phyloP scores from a whole-genome alignment of 2,888 invertebrate genomes.

The Drosophila gaucha region DNA sequence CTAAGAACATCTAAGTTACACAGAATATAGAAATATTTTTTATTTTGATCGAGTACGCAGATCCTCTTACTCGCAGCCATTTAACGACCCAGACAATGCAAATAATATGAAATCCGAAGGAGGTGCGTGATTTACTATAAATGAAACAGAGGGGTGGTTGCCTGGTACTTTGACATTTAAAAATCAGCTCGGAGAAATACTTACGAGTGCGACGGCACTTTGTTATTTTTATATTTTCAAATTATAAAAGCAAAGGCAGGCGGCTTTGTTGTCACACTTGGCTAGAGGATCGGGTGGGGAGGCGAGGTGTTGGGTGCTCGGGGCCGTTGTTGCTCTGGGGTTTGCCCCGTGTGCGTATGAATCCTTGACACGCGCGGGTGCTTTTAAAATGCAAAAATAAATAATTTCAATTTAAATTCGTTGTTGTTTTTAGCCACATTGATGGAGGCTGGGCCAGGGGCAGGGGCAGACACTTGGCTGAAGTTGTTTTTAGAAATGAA shows the following conservation, averaged over 20 bases:
- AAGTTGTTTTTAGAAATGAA: constrained; percentile 60
- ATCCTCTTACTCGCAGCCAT: not conserved
- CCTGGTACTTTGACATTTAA: constrained; percentile 73
- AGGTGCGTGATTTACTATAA: not conserved
- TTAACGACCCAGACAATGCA: constrained; percentile 15
- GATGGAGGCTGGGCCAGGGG: not conserved
- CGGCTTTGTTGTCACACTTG: constrained; percentile 61
- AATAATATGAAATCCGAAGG: constrained; percentile 13
- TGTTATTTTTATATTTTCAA: constrained; percentile 81
- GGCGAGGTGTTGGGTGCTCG: not conserved
- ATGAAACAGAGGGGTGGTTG: constrained; percentile 15
- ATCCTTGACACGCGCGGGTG: constrained; percentile 79
- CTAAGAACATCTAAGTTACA: too few relatives aligned
- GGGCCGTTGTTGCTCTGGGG: constrained; percentile 10
- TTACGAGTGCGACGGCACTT: constrained; percentile 49
- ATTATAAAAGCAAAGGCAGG: constrained; percentile 73
- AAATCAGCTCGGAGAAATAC: constrained; percentile 46
- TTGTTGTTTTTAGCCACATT: constrained; percentile 52
- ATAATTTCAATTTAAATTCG: constrained; percentile 82
- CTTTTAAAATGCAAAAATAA: constrained; percentile 80
- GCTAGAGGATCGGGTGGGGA: not conserved
- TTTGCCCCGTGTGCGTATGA: constrained; percentile 62
- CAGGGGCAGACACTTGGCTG: constrained; percentile 49
- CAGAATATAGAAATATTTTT: not conserved
- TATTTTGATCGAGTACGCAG: not conserved